Evolutionary conservation across 2,888 invertebrate genomes (phyloP).

Genomic region (Ormyrus labotus): DNA sequence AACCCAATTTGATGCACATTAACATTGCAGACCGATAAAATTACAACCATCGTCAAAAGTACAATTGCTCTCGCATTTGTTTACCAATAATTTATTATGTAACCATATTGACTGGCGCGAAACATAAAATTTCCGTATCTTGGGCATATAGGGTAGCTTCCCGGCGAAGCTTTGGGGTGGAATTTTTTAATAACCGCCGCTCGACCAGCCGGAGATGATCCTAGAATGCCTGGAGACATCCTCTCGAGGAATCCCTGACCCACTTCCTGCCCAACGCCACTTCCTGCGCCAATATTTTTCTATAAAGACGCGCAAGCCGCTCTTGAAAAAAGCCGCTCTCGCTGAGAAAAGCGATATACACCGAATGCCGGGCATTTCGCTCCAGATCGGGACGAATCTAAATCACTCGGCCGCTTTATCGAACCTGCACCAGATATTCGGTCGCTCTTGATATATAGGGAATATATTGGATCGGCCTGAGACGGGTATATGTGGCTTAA

Average conservation of each 20-base stretch:
- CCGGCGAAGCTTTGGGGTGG: conserved; percentile 57
- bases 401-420: conserved; percentile 39
- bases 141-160: conserved; percentile 5
- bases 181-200: conserved; percentile 69
- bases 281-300: conserved; percentile 63
- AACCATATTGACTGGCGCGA: too few species aligned
- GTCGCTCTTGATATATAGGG: background rate
- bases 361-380: conserved; percentile 39
- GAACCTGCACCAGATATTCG: conserved; percentile 13
- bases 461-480: conserved; percentile 32
- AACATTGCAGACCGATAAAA: too few species aligned
- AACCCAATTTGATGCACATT: too few species aligned
- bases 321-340: conserved; percentile 10
- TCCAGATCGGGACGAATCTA: conserved; percentile 29
- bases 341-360: background rate
- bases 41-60: too few species aligned
- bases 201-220: conserved; percentile 57
- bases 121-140: conserved; percentile 22
- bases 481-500: background rate
- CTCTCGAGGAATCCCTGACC: conserved; percentile 64
- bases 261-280: conserved; percentile 53
- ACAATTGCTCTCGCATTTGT: too few species aligned
- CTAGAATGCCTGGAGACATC: conserved; percentile 62
- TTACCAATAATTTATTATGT: too few species aligned
- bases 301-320: conserved; percentile 46